A percentile compares a stretch with the other conserved stretches of the same genome.
These are phyloP conservation scores for Todus mexicanus DNA, from an alignment of 2,797 vertebrate genomes.

Conservation along the genomic window DNA sequence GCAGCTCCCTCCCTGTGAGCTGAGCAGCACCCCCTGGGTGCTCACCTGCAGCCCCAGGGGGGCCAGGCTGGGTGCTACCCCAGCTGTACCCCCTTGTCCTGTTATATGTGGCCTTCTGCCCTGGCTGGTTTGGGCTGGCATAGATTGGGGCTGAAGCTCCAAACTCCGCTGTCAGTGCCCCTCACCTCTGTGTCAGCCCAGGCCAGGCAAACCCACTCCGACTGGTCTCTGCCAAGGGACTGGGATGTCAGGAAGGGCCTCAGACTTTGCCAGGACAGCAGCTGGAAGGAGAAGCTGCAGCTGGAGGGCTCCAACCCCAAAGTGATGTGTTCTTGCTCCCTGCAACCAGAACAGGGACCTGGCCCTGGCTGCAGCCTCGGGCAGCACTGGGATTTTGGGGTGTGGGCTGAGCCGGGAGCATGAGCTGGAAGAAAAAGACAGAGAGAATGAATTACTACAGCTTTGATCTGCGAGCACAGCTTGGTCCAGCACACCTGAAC, in stretches of 20 bases:
- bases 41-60: neutral
- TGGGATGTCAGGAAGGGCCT: neutral
- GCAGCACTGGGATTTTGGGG: neutral
- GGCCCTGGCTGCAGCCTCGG: neutral
- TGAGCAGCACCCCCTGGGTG: neutral
- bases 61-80: neutral
- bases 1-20: rapidly evolving
- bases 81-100: rapidly evolving
- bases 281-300: neutral
- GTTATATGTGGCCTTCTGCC: neutral
- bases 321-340: neutral
- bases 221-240: neutral
- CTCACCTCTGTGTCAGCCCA: neutral
- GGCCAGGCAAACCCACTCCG: too few species aligned
- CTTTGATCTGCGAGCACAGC: neutral
- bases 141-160: neutral
- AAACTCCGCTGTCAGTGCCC: neutral
- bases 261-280: neutral
- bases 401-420: too few species aligned
- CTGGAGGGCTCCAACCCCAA: rapidly evolving
- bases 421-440: neutral
- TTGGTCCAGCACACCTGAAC: neutral
- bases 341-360: too few species aligned
- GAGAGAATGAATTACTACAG: neutral
- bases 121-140: neutral